A percentile compares a stretch with the other conserved stretches of the same genome.
phyloP scores from a whole-genome alignment of 2,888 invertebrate genomes.

The Tinea trinotella region DNA sequence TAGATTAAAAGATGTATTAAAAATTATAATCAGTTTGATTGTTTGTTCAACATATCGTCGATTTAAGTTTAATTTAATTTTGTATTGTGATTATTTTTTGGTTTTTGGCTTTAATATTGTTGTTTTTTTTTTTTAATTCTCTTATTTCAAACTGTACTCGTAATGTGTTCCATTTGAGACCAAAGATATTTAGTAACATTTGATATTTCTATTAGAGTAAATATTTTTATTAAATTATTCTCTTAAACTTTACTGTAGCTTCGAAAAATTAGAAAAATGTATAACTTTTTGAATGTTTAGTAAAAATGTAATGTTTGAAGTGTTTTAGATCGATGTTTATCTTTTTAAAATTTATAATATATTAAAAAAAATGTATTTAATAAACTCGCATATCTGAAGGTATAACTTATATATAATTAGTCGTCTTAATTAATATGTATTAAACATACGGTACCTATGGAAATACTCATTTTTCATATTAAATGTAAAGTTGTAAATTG shows the following conservation, averaged over 20 bases:
- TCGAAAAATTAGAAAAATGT: slow-evolving; percentile 19
- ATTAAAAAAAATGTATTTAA: no score
- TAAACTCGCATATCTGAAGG: no score
- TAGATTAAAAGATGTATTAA: slow-evolving; percentile 3
- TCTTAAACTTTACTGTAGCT: slow-evolving; percentile 37
- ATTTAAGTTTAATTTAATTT: slow-evolving; percentile 24
- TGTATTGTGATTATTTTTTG: slow-evolving; percentile 28
- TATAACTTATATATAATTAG: no score
- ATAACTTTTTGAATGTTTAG: neutral
- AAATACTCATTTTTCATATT: no score
- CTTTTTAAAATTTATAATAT: no score
- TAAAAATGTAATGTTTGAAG: no score
- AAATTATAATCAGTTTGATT: slow-evolving; percentile 17
- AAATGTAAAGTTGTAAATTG: no score
- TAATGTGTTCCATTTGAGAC: slow-evolving; percentile 37
- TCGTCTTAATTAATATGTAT: no score
- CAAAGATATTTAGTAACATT: slow-evolving; percentile 29
- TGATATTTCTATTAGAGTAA: slow-evolving; percentile 23
- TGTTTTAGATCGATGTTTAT: no score
- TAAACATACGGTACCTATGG: no score
- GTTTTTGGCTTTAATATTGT: slow-evolving; percentile 33
- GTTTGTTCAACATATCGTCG: slow-evolving; percentile 25
- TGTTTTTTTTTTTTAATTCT: no score
- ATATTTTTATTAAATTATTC: neutral
- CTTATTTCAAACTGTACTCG: no score